Conservation (phyloP, 2,113 vertebrate genomes). For the Colaptes auratus region DNA sequence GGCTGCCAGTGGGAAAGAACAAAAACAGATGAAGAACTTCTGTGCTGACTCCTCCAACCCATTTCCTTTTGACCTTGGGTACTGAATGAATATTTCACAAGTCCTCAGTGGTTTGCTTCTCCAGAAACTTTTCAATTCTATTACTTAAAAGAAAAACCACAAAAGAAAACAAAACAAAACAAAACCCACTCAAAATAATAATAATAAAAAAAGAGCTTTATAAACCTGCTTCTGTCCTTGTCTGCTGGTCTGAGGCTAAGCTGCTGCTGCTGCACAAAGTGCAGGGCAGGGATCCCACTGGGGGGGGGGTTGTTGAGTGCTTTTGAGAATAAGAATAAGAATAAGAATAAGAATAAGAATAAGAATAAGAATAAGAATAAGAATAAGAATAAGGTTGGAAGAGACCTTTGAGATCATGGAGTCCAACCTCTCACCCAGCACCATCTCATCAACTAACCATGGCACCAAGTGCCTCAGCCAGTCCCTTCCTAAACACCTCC, state of each 20-base stretch:
- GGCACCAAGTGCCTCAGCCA: too few species aligned
- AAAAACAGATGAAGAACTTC: neutral
- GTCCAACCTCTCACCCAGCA: too few species aligned
- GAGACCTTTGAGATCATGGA: too few species aligned
- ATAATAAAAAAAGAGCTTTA: neutral
- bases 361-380: too few species aligned
- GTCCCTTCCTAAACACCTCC: too few species aligned
- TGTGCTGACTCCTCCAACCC: neutral
- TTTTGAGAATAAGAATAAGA: neutral
- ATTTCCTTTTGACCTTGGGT: neutral
- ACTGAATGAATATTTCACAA: neutral
- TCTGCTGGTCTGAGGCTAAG: neutral
- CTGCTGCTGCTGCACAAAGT: neutral
- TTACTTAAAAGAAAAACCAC: neutral
- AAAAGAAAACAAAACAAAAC: neutral
- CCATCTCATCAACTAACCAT: too few species aligned
- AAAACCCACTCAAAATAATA: neutral
- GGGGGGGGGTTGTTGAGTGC: neutral
- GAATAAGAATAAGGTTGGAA: neutral
- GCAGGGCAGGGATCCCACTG: neutral
- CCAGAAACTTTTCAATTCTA: conserved; percentile 17
- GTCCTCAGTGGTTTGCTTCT: neutral
- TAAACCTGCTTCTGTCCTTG: conserved; percentile 3
- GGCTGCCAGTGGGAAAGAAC: neutral
- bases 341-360: too few species aligned